phyloP scores from a whole-genome alignment of 2,113 vertebrate genomes.

The Bucco capensis region DNA sequence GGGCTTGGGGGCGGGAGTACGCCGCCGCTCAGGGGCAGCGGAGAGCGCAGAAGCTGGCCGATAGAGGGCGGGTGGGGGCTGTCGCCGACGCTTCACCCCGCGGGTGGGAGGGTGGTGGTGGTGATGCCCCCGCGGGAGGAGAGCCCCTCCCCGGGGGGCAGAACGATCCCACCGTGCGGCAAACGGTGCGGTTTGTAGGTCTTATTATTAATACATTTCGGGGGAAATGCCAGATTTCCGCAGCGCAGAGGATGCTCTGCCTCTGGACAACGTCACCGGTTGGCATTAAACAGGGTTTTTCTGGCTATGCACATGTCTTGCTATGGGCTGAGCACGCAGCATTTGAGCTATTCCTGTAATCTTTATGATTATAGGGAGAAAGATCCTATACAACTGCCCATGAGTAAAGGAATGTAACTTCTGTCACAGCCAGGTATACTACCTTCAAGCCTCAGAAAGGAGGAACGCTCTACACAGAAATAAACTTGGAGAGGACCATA shows the following conservation, averaged over 20 bases:
- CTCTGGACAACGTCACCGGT: rapidly evolving
- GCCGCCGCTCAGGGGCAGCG: background rate
- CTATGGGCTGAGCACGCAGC: background rate
- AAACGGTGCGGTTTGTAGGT: too few relatives aligned
- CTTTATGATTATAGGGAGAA: background rate
- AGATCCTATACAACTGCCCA: background rate
- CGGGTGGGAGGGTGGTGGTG: background rate
- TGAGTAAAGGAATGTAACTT: background rate
- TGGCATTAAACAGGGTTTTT: background rate
- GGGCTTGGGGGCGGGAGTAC: background rate
- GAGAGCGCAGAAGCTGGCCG: rapidly evolving
- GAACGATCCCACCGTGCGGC: too few relatives aligned
- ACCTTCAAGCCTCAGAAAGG: background rate
- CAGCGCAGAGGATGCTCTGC: background rate
- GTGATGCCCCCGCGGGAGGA: too few relatives aligned
- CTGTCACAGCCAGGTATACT: background rate
- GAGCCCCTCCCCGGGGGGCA: too few relatives aligned
- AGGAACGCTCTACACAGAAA: background rate
- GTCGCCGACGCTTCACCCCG: background rate
- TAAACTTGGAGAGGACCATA: background rate
- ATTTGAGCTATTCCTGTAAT: background rate
- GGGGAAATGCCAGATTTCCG: background rate
- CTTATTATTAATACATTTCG: background rate
- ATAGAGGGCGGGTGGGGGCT: background rate
- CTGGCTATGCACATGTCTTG: background rate